Evolutionary conservation across 2,888 invertebrate species (phyloP).

Genomic region (Anarsia innoxiella): DNA sequence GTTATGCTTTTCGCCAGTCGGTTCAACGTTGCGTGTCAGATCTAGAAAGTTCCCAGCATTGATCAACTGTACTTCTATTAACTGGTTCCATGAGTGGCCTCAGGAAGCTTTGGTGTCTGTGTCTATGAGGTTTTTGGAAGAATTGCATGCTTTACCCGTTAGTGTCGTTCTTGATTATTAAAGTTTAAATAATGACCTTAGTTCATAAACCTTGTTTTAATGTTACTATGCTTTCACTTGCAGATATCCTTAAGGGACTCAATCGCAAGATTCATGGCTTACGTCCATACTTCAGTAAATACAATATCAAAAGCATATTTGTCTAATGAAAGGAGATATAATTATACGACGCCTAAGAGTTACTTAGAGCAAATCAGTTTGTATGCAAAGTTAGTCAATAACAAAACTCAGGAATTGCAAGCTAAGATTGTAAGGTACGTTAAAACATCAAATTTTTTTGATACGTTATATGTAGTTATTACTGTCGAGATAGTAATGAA

Average conservation of each 20-base stretch:
- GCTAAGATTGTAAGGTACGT: conserved; percentile 83
- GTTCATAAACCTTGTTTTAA: no score
- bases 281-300: conserved; percentile 95
- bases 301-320: conserved; percentile 90
- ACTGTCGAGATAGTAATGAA: background rate
- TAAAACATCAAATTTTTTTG: background rate
- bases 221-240: conserved; percentile 20
- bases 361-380: conserved; percentile 96
- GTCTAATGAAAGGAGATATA: conserved; percentile 93
- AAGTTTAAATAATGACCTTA: background rate
- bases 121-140: conserved; percentile 89
- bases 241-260: conserved; percentile 85
- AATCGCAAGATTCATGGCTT: conserved; percentile 95
- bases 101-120: conserved; percentile 97
- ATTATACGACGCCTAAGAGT: conserved; percentile 98
- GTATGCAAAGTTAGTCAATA: conserved; percentile 89
- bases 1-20: conserved; percentile 98
- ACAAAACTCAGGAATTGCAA: conserved; percentile 89
- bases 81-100: conserved; percentile 99
- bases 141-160: conserved; percentile 86
- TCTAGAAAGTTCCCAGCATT: conserved; percentile 97
- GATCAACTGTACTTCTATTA: conserved; percentile 95
- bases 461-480: background rate
- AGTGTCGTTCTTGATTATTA: conserved; percentile 30
- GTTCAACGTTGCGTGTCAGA: conserved; percentile 91